Evolutionary conservation across 2,797 vertebrate species (phyloP), one percentile per base, ranked within the genome.

Genomic region (Xenops minutus): DNA sequence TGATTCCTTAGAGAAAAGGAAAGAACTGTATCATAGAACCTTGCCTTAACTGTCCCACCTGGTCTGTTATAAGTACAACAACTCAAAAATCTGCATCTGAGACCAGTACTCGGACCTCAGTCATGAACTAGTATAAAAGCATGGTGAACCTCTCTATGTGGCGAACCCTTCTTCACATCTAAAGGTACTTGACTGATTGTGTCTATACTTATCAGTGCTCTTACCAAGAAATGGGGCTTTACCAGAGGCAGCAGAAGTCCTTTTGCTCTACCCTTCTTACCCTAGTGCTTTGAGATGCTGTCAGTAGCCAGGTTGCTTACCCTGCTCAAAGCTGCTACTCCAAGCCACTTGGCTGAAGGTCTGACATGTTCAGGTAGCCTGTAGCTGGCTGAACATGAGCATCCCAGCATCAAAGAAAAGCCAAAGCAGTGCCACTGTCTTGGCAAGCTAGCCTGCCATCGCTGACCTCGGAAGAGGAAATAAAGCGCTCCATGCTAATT

Each of bases 261-360:
- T 34, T 39, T 34, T 74, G 41, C 34, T 51, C 36, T 51, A 8
- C 21, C 12, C 10, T 61, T 41, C 6, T 34, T 32, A 32, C 24
- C 23, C 7, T 24, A 7, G 43, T 27, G 29, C 24, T n/a, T 3
- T 26, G n/a, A 59, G 59, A 34, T 24, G 14, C 39, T 26, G 18
- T 39, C 20, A 21, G 37, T 10, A 56, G 20, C 5, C 1, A 76
- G n/a, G 44, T 16, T 24, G 30, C 44, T 76, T 41, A 3, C 37
- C 0, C 0, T 66, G 32, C 21, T n/a, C 34, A 14, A 46, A 52
- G 19, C 23, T 6, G 23, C 5, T 4, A 20, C 23, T 29, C 26
- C 52, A 36, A 15, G 24, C 22, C 4, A 2, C 32, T 26, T 16
- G 19, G 12, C 27, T 52, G 68, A 79, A 56, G 32, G 22, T 9